Evolutionary conservation across 2,888 invertebrate species (phyloP), one percentile per base, ranked within the genome.

Genomic region (Drosophila maculinotata): DNA sequence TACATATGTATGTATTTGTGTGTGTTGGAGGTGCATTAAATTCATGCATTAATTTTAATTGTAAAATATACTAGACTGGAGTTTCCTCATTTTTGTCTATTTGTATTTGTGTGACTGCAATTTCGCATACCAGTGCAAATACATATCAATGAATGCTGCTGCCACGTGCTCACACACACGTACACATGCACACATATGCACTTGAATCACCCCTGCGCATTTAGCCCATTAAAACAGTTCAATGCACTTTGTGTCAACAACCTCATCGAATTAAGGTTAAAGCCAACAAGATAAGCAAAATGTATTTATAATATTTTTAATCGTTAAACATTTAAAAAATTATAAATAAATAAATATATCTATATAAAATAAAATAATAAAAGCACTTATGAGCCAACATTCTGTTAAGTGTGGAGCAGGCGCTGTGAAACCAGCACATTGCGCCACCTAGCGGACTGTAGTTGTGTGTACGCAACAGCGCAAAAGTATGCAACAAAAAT

Each of bases 171-270:
- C 41, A 10, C 31, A 26, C 39, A 12, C 33, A 49, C 33, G 15
- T 26, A 17, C 10, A 52, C n/a, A n/a, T n/a, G n/a, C 35, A 28
- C 36, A 26, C 9, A 15, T 26, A 31, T 25, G 25, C 31, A 23
- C 26, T 8, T 36, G 10, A 17, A 7, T 38, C 39, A 45, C 45
- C 45, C 25, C n/a, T 38, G 14, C 28, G 53, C 48, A 52, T 33
- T 45, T 38, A 44, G 54, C 42, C 64, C 6, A 65, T 35, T 20
- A 4, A 20, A 59, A 79, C 76, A 89, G 91, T 90, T 91, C 91
- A 90, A 87, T 88, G 91, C 90, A 89, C 91, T 84, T 79, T 87
- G 87, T 87, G 91, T 89, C 90, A 91, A 91, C 90, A 91, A 91
- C 91, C 91, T 90, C 83, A 69, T 38, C 20, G 59, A 78, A 89